Percentiles rank a stretch among this genome's conserved stretches.
Conservation (phyloP, 2,888 invertebrate species). For the Zeuzera pyrina region DNA sequence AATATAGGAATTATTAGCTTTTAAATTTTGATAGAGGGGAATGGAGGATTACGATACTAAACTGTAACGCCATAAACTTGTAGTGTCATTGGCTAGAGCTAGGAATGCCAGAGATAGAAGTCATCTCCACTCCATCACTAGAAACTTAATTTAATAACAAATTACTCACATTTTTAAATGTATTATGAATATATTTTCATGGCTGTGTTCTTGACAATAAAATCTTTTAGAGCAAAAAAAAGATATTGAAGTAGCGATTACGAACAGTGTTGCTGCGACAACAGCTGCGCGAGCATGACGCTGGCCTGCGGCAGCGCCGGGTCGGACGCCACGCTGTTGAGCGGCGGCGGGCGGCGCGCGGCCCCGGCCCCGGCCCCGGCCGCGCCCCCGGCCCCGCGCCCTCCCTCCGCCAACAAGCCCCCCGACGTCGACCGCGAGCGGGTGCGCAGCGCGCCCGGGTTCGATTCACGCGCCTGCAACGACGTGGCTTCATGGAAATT, state of each 20-base stretch:
- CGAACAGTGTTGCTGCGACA: conserved; percentile 79
- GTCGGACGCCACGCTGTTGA: conserved; percentile 83
- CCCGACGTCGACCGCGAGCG: conserved; percentile 56
- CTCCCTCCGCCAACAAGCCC: conserved; percentile 73
- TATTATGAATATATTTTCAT: too few species aligned
- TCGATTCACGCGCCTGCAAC: conserved; percentile 43
- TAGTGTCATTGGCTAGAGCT: too few species aligned
- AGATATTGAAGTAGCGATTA: conserved; percentile 14
- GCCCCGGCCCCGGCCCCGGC: conserved; percentile 68
- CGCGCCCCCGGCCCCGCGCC: conserved; percentile 45
- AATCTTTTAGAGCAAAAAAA: neutral
- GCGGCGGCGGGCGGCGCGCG: conserved; percentile 66
- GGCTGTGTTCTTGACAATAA: too few species aligned
- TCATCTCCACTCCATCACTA: too few species aligned
- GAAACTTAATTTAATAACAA: too few species aligned
- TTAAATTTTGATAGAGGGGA: too few species aligned
- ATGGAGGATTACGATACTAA: too few species aligned
- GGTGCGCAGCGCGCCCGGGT: conserved; percentile 37
- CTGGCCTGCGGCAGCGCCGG: conserved; percentile 80
- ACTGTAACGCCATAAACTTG: too few species aligned
- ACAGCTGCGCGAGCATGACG: conserved; percentile 86
- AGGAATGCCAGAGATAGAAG: too few species aligned
- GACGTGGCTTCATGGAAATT: neutral
- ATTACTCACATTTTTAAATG: too few species aligned
- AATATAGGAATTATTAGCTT: too few species aligned